Conservation (phyloP, 2,888 invertebrate genomes). For the Malthinus seriepunctatus region DNA sequence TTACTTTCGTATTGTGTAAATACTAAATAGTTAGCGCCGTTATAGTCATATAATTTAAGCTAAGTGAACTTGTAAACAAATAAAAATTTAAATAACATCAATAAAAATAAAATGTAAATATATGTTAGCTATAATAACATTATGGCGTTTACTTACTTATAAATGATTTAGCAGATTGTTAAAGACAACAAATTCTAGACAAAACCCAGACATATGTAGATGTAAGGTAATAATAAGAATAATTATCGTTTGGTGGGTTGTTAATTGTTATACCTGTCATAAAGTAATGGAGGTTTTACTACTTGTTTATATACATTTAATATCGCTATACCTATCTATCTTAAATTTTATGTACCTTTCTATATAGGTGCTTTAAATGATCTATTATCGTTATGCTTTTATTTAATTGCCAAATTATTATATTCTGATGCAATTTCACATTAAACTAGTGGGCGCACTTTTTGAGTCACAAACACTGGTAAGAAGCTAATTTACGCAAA, state of each 20-base stretch:
- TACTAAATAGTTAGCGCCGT: constrained; percentile 45
- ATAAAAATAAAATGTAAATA: constrained; percentile 35
- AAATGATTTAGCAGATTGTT: no score
- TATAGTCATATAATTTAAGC: constrained; percentile 49
- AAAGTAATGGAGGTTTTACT: constrained; percentile 39
- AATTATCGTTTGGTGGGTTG: constrained; percentile 47
- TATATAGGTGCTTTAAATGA: no score
- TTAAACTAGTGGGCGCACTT: no score
- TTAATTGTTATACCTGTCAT: constrained; percentile 49
- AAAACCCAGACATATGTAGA: constrained; percentile 34
- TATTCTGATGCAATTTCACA: no score
- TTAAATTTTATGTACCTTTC: no score
- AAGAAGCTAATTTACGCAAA: no score
- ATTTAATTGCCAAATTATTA: no score
- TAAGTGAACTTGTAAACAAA: constrained; percentile 53
- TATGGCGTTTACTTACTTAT: not conserved
- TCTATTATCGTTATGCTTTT: no score
- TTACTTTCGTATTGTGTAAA: constrained; percentile 53
- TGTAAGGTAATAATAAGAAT: constrained; percentile 39
- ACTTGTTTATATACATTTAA: no score
- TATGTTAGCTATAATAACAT: not conserved
- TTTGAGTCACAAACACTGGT: no score
- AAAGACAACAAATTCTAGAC: constrained; percentile 28
- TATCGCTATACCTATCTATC: no score
- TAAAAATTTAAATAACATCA: constrained; percentile 47